Evolutionary conservation across 2,113 vertebrate species (phyloP).

Genomic region (Petaurus breviceps): DNA sequence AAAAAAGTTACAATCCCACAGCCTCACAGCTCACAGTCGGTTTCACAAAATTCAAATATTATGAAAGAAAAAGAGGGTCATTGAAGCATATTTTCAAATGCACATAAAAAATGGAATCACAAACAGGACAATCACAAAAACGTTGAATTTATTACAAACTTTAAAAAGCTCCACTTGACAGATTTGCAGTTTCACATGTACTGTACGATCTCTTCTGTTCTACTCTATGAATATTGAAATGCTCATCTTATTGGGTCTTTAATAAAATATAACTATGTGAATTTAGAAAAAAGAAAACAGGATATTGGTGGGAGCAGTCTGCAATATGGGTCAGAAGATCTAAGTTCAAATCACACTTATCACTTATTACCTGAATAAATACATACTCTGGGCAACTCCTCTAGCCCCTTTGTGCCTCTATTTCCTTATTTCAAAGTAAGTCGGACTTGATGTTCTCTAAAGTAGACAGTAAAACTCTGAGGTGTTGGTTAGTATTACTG

Average conservation of each 20-base stretch:
- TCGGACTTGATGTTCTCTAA: neutral
- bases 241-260: neutral
- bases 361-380: neutral
- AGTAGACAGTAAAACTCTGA: neutral
- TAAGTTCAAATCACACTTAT: neutral
- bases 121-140: neutral
- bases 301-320: neutral
- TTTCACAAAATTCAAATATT: neutral
- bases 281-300: neutral
- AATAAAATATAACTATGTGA: neutral
- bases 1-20: no score
- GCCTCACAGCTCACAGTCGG: no score
- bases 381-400: neutral
- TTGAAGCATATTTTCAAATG: neutral
- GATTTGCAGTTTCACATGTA: neutral
- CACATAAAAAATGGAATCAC: neutral
- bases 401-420: neutral
- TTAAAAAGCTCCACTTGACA: neutral
- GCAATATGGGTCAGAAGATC: neutral
- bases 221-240: neutral
- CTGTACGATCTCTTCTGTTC: neutral
- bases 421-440: neutral
- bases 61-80: neutral
- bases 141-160: neutral
- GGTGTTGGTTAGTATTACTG: neutral